Evolutionary conservation across 2,113 vertebrate genomes (phyloP).

Genomic region (Cephalopholis sonnerati): DNA sequence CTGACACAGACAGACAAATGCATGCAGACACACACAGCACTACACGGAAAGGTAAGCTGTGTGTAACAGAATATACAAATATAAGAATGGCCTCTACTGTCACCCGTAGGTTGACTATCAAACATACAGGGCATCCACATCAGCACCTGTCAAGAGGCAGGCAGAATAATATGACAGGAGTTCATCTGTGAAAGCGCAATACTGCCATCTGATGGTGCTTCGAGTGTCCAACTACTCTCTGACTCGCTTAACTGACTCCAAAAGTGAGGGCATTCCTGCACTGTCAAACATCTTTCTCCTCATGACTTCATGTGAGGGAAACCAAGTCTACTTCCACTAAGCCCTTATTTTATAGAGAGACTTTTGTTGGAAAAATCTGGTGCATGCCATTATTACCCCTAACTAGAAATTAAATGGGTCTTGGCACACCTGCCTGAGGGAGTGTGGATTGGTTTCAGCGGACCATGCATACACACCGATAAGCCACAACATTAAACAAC

Average conservation of each 20-base stretch:
- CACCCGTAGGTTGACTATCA: constrained; percentile 17
- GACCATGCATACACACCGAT: too few species aligned
- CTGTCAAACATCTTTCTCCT: constrained; percentile 8
- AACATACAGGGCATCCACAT: constrained; percentile 15
- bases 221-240: background rate
- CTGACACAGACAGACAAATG: constrained; percentile 57
- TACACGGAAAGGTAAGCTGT: constrained; percentile 10
- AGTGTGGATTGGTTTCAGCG: too few species aligned
- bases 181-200: constrained; percentile 48
- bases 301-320: too few species aligned
- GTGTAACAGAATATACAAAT: background rate
- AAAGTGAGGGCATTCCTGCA: constrained; percentile 29
- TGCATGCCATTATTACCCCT: too few species aligned
- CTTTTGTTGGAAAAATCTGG: too few species aligned
- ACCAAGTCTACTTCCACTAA: too few species aligned
- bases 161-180: background rate
- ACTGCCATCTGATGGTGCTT: constrained; percentile 76
- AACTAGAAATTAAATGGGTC: too few species aligned
- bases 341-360: too few species aligned
- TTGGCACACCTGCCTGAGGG: too few species aligned
- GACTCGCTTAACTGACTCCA: constrained; percentile 49
- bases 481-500: too few species aligned
- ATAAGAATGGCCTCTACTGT: constrained; percentile 6
- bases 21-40: constrained; percentile 4
- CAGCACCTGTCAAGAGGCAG: constrained; percentile 28